Base-by-base conservation (phyloP, 2,888 invertebrate genomes). In the Spodoptera littoralis region DNA sequence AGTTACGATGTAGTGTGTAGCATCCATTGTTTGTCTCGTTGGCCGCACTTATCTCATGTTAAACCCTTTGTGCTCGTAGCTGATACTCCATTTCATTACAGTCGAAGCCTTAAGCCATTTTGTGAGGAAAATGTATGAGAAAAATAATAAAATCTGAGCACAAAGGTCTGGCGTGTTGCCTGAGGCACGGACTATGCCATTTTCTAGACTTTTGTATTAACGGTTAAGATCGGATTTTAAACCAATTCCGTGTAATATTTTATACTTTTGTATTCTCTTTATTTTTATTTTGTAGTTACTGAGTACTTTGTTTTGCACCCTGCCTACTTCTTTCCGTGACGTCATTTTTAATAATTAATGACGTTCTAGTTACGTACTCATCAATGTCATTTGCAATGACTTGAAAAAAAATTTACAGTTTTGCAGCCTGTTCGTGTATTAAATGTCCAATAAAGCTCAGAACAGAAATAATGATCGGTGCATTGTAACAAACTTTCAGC, bases 141-240 rank as follows among this genome's bases (percentile, higher is more conserved):
- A 12, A 41, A 52, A 41, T 67, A 30, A 47, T 50, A 46, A 46
- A 43, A 30, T 3, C 22, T 22, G 46, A 8, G 9, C 45, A 47
- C 51, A 51, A 60, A 60, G 30, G 36, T 22, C 13, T 3, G 11
- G 18, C 13, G 3, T 3, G 27, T 11, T 41, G 22, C 41, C 24
- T 11, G 5, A 3, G 27, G 48, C 41, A 3, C 22, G 8, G 48
- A 13, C 11, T 5, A 6, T 12, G 47, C 45, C 18, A 55, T 36
- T 50, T 59, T 45, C 12, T 42, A 36, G 42, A 18, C 36, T 43
- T 56, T 36, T 43, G 36, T 24, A 36, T 68, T 6, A 50, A 46
- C 58, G 30, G 4, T 57, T 13, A 42, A 3, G 1, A 42, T 22
- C 2, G 13, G 1, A 42, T n/a, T 18, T 22, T 50, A 13, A 12